Percentiles rank a stretch among this genome's conserved stretches.
Conservation (phyloP, 2,113 vertebrate genomes). For the Lates calcarifer region DNA sequence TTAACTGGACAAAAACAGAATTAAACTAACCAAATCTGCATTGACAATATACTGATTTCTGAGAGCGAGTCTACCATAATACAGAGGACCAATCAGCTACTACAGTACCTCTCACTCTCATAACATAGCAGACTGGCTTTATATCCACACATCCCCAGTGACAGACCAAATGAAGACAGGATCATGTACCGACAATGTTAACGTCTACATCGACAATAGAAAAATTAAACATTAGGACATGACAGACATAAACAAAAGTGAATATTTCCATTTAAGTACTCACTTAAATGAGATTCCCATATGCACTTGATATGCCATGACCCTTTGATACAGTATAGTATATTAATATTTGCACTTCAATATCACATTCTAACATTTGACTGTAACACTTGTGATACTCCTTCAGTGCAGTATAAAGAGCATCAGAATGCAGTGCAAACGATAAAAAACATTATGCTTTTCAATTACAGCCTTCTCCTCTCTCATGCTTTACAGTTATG, state of each 20-base stretch:
- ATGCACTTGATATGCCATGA: conserved; percentile 77
- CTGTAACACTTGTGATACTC: conserved; percentile 20
- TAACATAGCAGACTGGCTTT: conserved; percentile 20
- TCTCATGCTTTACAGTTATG: conserved; percentile 57
- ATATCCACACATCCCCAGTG: conserved; percentile 43
- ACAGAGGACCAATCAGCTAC: conserved; percentile 25
- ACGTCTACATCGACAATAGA: conserved; percentile 50
- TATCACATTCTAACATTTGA: conserved; percentile 43
- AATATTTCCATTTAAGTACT: conserved; percentile 87
- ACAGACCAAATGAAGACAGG: conserved; percentile 69
- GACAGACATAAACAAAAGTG: conserved; percentile 81
- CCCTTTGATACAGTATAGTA: conserved; percentile 68
- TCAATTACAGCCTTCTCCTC: conserved; percentile 17
- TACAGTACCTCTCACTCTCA: conserved; percentile 6
- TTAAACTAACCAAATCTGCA: neutral
- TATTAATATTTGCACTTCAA: conserved; percentile 42
- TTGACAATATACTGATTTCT: neutral
- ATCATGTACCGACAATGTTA: conserved; percentile 57
- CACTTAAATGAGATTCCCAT: conserved; percentile 91
- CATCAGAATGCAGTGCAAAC: conserved; percentile 56
- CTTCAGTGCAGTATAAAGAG: conserved; percentile 13
- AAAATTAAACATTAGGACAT: conserved; percentile 70
- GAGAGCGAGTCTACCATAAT: neutral
- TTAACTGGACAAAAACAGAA: conserved; percentile 30
- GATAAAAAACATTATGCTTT: neutral